Base-by-base conservation (phyloP, 2,888 invertebrate genomes). In the Ennomos erosarius region DNA sequence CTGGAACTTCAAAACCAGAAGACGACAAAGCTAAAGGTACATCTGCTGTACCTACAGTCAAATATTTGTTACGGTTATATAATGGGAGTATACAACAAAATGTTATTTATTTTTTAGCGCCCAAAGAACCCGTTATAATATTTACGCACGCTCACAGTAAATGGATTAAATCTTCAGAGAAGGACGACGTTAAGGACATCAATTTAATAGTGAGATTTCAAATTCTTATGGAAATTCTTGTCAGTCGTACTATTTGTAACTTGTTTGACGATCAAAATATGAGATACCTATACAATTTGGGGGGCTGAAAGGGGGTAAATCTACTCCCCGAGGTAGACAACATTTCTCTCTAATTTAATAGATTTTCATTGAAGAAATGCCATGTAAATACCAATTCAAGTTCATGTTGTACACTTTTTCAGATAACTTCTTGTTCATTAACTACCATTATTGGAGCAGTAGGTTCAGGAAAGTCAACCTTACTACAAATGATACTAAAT, bases 401-500 rank as follows among this genome's bases (percentile, higher is more conserved):
- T n/a, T n/a, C n/a, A n/a, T n/a, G n/a, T n/a, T n/a, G n/a, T n/a
- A n/a, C n/a, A n/a, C n/a, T 3, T 26, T 26, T 52, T 34, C 65
- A 90, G 90, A 80, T 90, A 45, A 57, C 67, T 39, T 62, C 73
- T 8, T 88, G 88, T 11, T 84, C 87, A 50, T 81, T 95, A 42
- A 85, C 95, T 1, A 95, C 95, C 1, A 87, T 96, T 0, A 93
- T 94, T 52, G 94, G 94, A 43, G 88, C 93, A 5, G 94, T 94
- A 1, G 94, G 94, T 1, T 87, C 93, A 47, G 94, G 94, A 10
- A 94, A 96, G 69, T 90, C 91, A 0, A 91, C 94, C 9, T 71
- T 96, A 42, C 82, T 96, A 5, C 94, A 95, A 64, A 94, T 95
- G 72, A 88, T 97, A 26, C 88, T 98, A 6, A 94, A 94, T 47